Base-by-base conservation (phyloP, 2,888 invertebrate species). In the Rotaria sp. region DNA sequence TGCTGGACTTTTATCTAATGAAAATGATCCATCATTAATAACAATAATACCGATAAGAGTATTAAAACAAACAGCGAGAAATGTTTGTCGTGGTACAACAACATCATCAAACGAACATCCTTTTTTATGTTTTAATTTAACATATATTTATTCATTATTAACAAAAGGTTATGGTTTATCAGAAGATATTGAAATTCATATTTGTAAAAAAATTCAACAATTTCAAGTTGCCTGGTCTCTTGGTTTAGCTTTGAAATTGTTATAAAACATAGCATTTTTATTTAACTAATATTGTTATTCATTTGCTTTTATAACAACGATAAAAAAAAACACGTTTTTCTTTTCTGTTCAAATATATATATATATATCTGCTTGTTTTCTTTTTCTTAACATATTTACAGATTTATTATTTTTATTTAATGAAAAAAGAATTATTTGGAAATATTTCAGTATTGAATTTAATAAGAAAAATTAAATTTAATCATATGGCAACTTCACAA, bases 41-140 rank as follows among this genome's bases (percentile, higher is more conserved):
- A 41, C 26, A n/a, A 41, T 10, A 45, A 26, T 80, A 15, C 50
- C 48, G 8, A 84, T 52, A 18, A 35, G 84, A 15, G 45, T 52
- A 24, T 50, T 84, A 11, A 52, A 84, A 84, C 52, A 84, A 52
- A 84, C 52, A 35, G 84, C 50, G 0, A 84, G 24, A 84, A 84
- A 52, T 52, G 24, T 84, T 35, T 55, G 55, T 15, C 30, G 50
- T 55, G 21, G 52, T 35, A 4, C 30, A 35, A 35, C 84, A 30
- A n/a, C 45, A n/a, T 13, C 45, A 45, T 80, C 45, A 80, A 18
- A 26, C 52, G 35, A 84, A 24, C 52, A 84, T 84, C 75, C 59
- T n/a, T 87, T 87, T 85, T 45, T 87, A n/a, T 87, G 87, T 38
- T 84, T 87, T 59, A 85, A 87, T 84, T 80, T 87, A 52, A 85